These are phyloP conservation scores for Percopsis transmontana DNA, from an alignment of 2,113 vertebrate genomes.

Conservation along the genomic window DNA sequence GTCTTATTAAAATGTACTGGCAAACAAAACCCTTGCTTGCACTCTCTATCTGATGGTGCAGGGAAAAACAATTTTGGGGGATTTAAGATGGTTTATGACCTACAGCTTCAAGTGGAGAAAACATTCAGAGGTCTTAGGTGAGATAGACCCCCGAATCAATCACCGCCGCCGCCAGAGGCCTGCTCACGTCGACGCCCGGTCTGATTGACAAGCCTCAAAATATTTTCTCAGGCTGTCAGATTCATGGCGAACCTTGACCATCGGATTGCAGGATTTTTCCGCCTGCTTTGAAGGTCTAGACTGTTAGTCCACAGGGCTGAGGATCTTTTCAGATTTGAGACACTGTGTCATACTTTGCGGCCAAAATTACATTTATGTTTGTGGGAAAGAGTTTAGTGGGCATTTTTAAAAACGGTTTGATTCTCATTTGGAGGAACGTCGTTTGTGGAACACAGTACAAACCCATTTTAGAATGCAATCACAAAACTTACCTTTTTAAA, in stretches of 20 bases:
- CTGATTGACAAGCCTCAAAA: constrained; percentile 55
- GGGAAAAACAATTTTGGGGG: constrained; percentile 72
- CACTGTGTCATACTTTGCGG: background rate
- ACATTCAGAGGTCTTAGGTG: constrained; percentile 65
- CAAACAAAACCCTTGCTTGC: constrained; percentile 61
- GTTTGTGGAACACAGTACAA: constrained; percentile 24
- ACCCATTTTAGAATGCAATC: background rate
- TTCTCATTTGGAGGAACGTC: constrained; percentile 1
- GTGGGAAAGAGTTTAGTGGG: background rate
- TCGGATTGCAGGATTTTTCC: constrained; percentile 3
- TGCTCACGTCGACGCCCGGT: constrained; percentile 37
- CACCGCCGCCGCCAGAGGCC: constrained; percentile 42
- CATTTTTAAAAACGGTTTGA: background rate
- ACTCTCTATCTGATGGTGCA: constrained; percentile 58
- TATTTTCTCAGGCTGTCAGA: constrained; percentile 34
- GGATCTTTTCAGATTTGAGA: constrained; percentile 5
- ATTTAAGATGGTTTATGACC: constrained; percentile 63
- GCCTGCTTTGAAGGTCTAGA: constrained; percentile 17
- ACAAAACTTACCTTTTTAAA: constrained; percentile 6
- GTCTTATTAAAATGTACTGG: constrained; percentile 74
- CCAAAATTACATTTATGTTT: background rate
- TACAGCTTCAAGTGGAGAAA: constrained; percentile 46
- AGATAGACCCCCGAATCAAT: constrained; percentile 71
- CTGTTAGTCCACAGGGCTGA: constrained; percentile 11
- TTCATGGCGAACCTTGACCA: constrained; percentile 19